These are phyloP conservation scores for Sinodicranocentrus sp. DNA, from an alignment of 2,888 invertebrate species.

Conservation along the genomic window DNA sequence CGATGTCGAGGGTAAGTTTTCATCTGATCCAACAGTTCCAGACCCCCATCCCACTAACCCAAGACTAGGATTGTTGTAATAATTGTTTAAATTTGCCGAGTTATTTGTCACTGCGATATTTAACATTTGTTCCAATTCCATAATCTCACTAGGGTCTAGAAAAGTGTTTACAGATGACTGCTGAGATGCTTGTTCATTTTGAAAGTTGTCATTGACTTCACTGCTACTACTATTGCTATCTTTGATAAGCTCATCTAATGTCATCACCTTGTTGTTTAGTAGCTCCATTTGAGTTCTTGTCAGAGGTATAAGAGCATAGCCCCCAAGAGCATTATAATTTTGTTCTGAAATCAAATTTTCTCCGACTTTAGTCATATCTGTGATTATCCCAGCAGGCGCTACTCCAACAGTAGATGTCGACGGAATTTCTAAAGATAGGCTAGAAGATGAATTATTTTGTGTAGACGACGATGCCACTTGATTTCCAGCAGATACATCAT, in stretches of 20 bases:
- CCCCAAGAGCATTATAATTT: conserved; percentile 62
- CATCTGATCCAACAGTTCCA: not conserved
- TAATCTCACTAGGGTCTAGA: conserved; percentile 72
- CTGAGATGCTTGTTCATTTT: not conserved
- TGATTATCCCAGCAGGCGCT: conserved; percentile 6
- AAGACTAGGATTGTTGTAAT: conserved; percentile 2
- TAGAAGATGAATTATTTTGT: not conserved
- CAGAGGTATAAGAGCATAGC: conserved; percentile 74
- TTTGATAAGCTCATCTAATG: conserved; percentile 72
- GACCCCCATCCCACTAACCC: conserved; percentile 22
- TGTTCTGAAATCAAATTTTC: conserved; percentile 3
- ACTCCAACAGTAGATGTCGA: conserved; percentile 14
- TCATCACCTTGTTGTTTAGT: conserved; percentile 73
- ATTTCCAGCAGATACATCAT: not conserved
- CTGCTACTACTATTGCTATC: conserved; percentile 33
- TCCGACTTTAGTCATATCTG: not conserved
- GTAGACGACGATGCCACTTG: not conserved
- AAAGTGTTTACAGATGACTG: conserved; percentile 1
- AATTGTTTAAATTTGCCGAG: conserved; percentile 24
- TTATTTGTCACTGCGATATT: conserved; percentile 66
- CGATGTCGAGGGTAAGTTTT: too few relatives aligned
- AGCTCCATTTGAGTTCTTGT: conserved; percentile 73
- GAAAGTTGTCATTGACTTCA: not conserved
- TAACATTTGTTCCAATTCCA: conserved; percentile 73
- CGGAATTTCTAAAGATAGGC: not conserved